Percentiles rank a stretch among this genome's conserved stretches.
phyloP scores from a whole-genome alignment of 2,888 invertebrate genomes.

The Gandaritis pyraliata region DNA sequence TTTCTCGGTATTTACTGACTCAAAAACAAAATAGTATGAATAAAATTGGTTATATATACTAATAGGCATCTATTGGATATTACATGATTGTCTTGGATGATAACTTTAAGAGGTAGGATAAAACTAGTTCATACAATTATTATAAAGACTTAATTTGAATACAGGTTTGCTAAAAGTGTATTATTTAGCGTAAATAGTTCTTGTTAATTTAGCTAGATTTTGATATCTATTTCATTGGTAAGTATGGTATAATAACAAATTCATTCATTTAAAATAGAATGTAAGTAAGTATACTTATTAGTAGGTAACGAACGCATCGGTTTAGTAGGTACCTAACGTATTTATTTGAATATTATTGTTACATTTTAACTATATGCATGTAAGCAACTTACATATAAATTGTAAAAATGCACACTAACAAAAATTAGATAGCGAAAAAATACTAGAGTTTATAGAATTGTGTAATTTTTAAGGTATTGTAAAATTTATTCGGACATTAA shows the following conservation, averaged over 20 bases:
- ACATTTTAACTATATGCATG: constrained; percentile 15
- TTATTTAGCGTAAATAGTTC: constrained; percentile 2
- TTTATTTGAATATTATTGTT: constrained; percentile 29
- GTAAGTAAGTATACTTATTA: neutral
- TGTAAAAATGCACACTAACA: constrained; percentile 39
- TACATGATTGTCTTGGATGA: too few relatives aligned
- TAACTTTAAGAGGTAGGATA: too few relatives aligned
- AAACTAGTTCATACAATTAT: neutral
- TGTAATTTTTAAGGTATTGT: constrained; percentile 35
- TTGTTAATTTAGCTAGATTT: constrained; percentile 20
- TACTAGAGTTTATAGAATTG: constrained; percentile 30
- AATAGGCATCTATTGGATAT: too few relatives aligned
- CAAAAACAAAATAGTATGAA: too few relatives aligned
- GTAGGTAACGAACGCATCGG: neutral
- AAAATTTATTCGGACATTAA: constrained; percentile 39
- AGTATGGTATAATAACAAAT: constrained; percentile 1
- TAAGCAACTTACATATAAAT: constrained; percentile 39
- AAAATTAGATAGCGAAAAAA: constrained; percentile 33
- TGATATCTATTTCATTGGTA: constrained; percentile 17
- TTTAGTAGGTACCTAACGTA: constrained; percentile 18
- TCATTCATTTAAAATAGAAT: too few relatives aligned
- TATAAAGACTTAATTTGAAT: neutral
- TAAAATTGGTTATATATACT: too few relatives aligned
- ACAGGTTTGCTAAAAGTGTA: constrained; percentile 11
- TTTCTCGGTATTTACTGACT: too few relatives aligned